A percentile compares a stretch with the other conserved stretches of the same genome.
phyloP scores from a whole-genome alignment of 2,888 invertebrate genomes.

The Dicyrtoma fusca region DNA sequence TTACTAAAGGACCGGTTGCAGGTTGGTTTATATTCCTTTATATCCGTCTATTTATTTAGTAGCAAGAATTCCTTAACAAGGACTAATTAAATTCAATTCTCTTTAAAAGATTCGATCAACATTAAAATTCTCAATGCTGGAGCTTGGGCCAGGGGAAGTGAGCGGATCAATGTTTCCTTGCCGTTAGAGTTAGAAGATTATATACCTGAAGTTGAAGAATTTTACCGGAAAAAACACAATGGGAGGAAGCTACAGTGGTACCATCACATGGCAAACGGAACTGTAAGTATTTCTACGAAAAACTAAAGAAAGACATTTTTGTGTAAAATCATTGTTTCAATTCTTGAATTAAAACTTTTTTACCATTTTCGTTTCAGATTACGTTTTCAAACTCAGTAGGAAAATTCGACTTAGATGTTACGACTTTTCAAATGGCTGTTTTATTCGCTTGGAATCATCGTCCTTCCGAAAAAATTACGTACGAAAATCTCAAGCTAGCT shows the following conservation, averaged over 20 bases:
- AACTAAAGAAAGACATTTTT: background rate
- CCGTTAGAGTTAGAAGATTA: slow-evolving; percentile 98
- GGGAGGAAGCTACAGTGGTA: slow-evolving; percentile 98
- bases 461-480: slow-evolving; percentile 88
- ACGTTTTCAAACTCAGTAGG: slow-evolving; percentile 91
- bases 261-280: slow-evolving; percentile 99
- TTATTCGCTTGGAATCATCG: slow-evolving; percentile 99
- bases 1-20: slow-evolving; percentile 68
- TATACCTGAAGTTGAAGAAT: slow-evolving; percentile 98
- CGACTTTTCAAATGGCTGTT: slow-evolving; percentile 99
- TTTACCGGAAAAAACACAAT: slow-evolving; percentile 96
- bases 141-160: slow-evolving; percentile 95
- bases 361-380: slow-evolving; percentile 65
- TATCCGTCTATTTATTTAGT: background rate
- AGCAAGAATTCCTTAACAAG: background rate
- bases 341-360: no score
- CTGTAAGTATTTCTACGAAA: slow-evolving; percentile 66
- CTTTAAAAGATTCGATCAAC: slow-evolving; percentile 78
- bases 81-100: background rate
- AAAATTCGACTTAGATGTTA: slow-evolving; percentile 95
- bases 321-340: no score
- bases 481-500: slow-evolving; percentile 93
- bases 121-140: slow-evolving; percentile 98
- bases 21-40: slow-evolving; percentile 60
- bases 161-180: slow-evolving; percentile 91